Percentiles rank a stretch among this genome's conserved stretches.
Conservation (phyloP, 2,113 vertebrate genomes). For the Cathartes aura region DNA sequence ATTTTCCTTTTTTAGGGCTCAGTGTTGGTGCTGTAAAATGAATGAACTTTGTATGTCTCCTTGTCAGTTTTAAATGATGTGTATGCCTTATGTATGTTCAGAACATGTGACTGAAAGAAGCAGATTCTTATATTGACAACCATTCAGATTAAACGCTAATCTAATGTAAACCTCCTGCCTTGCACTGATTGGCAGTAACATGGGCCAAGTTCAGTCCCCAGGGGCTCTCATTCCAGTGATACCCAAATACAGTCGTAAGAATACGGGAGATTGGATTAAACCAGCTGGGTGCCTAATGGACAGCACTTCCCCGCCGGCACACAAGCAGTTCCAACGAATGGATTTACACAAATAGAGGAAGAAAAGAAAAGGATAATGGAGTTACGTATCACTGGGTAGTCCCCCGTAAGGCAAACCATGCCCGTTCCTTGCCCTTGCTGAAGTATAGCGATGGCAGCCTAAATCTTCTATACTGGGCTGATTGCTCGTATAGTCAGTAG, state of each 20-base stretch:
- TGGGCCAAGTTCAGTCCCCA: neutral
- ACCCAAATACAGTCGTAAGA: neutral
- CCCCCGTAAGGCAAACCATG: neutral
- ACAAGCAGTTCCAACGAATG: neutral
- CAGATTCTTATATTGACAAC: neutral
- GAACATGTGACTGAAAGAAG: neutral
- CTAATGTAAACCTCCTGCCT: neutral
- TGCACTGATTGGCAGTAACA: neutral
- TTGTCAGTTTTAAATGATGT: neutral
- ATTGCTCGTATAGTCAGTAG: neutral
- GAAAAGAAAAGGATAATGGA: neutral
- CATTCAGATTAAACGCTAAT: neutral
- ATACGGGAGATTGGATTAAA: neutral
- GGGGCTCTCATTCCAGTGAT: neutral
- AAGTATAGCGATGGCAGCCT: neutral
- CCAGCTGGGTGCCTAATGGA: neutral
- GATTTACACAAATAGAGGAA: neutral
- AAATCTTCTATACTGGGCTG: neutral
- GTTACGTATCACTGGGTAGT: fast-evolving
- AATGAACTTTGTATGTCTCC: neutral
- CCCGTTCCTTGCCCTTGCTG: neutral
- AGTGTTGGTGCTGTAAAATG: neutral
- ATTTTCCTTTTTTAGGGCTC: neutral
- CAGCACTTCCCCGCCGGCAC: neutral
- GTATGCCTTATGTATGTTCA: neutral